Evolutionary conservation across 2,888 invertebrate species (phyloP).

Genomic region (Drosophila ezoana): DNA sequence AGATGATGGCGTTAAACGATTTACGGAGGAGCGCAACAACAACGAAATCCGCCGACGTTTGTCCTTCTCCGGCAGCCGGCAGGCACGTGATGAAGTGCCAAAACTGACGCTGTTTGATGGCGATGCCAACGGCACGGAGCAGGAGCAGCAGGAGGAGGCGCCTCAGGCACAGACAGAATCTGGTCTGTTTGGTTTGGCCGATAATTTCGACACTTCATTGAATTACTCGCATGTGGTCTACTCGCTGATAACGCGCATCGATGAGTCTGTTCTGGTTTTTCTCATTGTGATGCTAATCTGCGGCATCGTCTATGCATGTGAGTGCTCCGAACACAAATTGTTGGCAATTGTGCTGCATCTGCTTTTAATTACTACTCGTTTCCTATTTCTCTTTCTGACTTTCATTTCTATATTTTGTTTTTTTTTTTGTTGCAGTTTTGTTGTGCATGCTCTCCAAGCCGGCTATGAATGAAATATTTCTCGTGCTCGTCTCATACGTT

Average conservation of each 20-base stretch:
- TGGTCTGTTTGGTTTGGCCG: conserved; percentile 39
- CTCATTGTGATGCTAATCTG: conserved; percentile 85
- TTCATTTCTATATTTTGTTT: background rate
- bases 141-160: background rate
- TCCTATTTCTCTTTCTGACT: background rate
- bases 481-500: conserved; percentile 93
- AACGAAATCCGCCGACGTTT: conserved; percentile 22
- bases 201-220: conserved; percentile 78
- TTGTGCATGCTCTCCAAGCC: conserved; percentile 91
- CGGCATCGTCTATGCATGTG: conserved; percentile 86
- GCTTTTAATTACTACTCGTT: conserved; percentile 18
- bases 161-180: background rate
- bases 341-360: conserved; percentile 2
- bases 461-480: conserved; percentile 94
- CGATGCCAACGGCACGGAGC: conserved; percentile 3
- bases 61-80: conserved; percentile 11
- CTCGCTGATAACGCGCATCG: conserved; percentile 73
- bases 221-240: conserved; percentile 55
- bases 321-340: conserved; percentile 79
- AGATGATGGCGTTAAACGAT: conserved; percentile 55
- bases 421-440: conserved; percentile 86
- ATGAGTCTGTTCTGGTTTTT: conserved; percentile 82
- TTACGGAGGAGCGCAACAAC: conserved; percentile 56
- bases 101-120: conserved; percentile 29
- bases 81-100: conserved; percentile 64